Conservation (phyloP, 2,888 invertebrate genomes). For the Antitype chi region DNA sequence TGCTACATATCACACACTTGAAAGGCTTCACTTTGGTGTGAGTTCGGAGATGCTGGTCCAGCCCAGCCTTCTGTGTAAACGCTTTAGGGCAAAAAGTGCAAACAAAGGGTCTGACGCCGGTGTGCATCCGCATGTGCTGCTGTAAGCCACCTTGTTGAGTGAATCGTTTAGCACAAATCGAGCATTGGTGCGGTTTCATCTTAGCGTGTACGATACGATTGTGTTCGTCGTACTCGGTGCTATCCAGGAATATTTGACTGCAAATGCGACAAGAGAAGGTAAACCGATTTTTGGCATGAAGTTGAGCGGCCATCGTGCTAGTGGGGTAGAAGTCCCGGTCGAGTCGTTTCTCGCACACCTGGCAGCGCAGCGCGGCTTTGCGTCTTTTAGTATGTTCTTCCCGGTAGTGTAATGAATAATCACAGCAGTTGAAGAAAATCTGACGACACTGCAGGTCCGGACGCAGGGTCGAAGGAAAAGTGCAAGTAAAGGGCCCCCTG, state of each 20-base stretch:
- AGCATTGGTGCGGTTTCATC: conserved; percentile 85
- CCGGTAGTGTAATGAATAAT: conserved; percentile 87
- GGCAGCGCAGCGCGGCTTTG: conserved; percentile 86
- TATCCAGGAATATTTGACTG: conserved; percentile 79
- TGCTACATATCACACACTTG: conserved; percentile 86
- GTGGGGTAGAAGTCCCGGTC: conserved; percentile 77
- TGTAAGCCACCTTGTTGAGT: conserved; percentile 87
- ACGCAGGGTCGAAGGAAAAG: conserved; percentile 81
- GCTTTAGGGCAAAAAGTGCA: conserved; percentile 86
- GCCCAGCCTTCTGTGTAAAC: conserved; percentile 87
- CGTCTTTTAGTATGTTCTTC: conserved; percentile 88
- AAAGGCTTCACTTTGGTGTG: conserved; percentile 88
- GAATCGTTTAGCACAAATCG: conserved; percentile 85
- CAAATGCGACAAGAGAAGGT: conserved; percentile 82
- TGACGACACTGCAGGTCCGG: conserved; percentile 84
- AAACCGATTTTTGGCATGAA: conserved; percentile 67
- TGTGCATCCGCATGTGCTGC: conserved; percentile 88
- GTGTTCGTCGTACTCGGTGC: conserved; percentile 82
- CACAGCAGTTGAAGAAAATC: conserved; percentile 87
- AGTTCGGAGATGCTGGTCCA: conserved; percentile 87
- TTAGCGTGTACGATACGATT: conserved; percentile 83
- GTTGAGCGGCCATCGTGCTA: conserved; percentile 67
- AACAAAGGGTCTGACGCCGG: conserved; percentile 84
- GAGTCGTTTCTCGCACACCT: conserved; percentile 87
- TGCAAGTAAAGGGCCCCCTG: conserved; percentile 88